A percentile compares a stretch with the other conserved stretches of the same genome.
phyloP scores from a whole-genome alignment of 2,888 invertebrate genomes.

The Euzophera pinguis region DNA sequence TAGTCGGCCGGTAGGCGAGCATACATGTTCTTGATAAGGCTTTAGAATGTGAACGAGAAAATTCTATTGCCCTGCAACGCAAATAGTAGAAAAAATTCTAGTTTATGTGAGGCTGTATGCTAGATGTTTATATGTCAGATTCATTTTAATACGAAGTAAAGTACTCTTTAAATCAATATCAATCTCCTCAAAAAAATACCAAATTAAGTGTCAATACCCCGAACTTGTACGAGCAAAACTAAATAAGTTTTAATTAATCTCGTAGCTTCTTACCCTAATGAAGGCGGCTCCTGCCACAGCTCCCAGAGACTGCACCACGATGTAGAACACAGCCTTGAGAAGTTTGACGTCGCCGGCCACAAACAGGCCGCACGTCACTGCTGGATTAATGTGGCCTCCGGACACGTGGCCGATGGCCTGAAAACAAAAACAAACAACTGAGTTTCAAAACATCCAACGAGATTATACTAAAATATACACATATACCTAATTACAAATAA shows the following conservation, averaged over 20 bases:
- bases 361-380: constrained; percentile 91
- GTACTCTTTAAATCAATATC: no score
- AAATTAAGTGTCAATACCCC: no score
- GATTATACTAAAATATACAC: no score
- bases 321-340: constrained; percentile 88
- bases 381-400: constrained; percentile 96
- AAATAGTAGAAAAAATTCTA: constrained; percentile 20
- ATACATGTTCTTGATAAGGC: constrained; percentile 27
- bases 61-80: constrained; percentile 19
- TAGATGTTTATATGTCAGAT: neutral
- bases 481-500: no score
- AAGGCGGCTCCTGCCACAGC: constrained; percentile 90
- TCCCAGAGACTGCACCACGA: constrained; percentile 89
- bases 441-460: neutral
- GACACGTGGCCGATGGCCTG: constrained; percentile 92
- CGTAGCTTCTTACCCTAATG: constrained; percentile 79
- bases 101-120: neutral
- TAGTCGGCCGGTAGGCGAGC: constrained; percentile 53
- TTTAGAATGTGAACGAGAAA: constrained; percentile 42
- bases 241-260: no score
- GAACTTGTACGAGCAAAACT: no score
- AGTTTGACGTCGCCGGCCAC: constrained; percentile 90
- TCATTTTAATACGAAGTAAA: no score
- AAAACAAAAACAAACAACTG: constrained; percentile 35
- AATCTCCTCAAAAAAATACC: no score